Conservation (phyloP, 1,140 invertebrate species). For the Hermatobates lingyangjiaoensis region DNA sequence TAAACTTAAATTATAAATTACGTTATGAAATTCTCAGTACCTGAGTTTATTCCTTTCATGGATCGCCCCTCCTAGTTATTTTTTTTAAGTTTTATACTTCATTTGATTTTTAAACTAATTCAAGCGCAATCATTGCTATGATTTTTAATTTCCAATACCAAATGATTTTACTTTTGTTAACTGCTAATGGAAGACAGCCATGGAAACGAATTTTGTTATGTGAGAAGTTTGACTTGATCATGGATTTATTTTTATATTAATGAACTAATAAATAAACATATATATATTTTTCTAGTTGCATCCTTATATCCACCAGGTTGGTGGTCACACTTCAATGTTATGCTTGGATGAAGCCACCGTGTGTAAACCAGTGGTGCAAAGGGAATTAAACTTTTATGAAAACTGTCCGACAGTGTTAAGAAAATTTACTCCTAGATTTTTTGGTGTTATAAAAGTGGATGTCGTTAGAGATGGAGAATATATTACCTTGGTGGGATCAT, state of each 20-base stretch:
- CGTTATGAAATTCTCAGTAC: no score
- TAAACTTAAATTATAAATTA: no score
- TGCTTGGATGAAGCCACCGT: conserved; percentile 33
- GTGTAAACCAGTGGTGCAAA: conserved; percentile 36
- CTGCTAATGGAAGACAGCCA: conserved; percentile 6
- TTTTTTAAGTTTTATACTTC: no score
- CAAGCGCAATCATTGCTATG: no score
- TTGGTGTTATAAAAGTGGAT: conserved; percentile 22
- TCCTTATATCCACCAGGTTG: conserved; percentile 34
- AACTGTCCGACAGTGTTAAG: conserved; percentile 29
- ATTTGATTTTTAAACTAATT: no score
- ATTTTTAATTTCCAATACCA: not conserved
- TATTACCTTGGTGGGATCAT: conserved; percentile 27
- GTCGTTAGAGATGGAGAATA: conserved; percentile 27
- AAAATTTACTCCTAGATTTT: conserved; percentile 32
- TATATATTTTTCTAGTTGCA: conserved; percentile 18
- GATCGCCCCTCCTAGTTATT: no score
- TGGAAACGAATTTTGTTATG: conserved; percentile 9
- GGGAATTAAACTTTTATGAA: conserved; percentile 35
- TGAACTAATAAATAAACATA: not conserved
- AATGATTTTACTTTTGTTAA: not conserved
- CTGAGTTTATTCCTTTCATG: no score
- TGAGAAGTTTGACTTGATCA: not conserved
- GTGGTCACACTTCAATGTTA: conserved; percentile 37
- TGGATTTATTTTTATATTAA: not conserved